Evolutionary conservation across 2,797 vertebrate species (phyloP).

Genomic region (Rallus crepitans): DNA sequence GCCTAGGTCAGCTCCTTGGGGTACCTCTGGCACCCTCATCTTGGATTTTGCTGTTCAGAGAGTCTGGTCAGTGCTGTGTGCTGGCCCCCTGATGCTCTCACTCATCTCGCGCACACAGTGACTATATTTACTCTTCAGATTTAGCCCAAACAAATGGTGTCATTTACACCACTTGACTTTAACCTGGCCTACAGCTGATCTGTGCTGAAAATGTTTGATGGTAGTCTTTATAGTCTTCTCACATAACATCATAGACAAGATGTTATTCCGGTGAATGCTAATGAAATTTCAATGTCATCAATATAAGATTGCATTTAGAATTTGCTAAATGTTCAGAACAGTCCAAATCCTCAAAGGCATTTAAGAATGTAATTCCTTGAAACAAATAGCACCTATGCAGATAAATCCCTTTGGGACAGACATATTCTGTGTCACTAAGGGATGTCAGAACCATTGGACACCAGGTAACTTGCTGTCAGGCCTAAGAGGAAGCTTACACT

Average conservation of each 20-base stretch:
- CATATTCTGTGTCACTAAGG: not conserved
- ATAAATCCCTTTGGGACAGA: not conserved
- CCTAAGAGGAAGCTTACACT: not conserved
- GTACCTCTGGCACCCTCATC: not conserved
- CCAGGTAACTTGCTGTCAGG: not conserved
- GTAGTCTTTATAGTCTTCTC: not conserved
- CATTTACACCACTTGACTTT: not conserved
- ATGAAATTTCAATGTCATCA: not conserved
- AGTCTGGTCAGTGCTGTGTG: fast-evolving
- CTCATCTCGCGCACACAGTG: fast-evolving
- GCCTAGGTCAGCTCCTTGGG: not conserved
- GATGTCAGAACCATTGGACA: not conserved
- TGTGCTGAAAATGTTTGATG: not conserved
- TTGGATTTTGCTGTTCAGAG: not conserved
- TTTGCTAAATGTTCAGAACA: not conserved
- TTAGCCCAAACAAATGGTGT: not conserved
- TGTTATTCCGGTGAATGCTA: not conserved
- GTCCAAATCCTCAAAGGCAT: not conserved
- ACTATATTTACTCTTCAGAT: not conserved
- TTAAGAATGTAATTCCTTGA: not conserved
- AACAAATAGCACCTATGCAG: not conserved
- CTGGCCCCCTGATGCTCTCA: fast-evolving
- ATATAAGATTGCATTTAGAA: not conserved
- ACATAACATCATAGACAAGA: not conserved
- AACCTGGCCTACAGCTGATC: not conserved